phyloP scores from a whole-genome alignment of 2,888 invertebrate species.

The Psylliodes chrysocephalus region DNA sequence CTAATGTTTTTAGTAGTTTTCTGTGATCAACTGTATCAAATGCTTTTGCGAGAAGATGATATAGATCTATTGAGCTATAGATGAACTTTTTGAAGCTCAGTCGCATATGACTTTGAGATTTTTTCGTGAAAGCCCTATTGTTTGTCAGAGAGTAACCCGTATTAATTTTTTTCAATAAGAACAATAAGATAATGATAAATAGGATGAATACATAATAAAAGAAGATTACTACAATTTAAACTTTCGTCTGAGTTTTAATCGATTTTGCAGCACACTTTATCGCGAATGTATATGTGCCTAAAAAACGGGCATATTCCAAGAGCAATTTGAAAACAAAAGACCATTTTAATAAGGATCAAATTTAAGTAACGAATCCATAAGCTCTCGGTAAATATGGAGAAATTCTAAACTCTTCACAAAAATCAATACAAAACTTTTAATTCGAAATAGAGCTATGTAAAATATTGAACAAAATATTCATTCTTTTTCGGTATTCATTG shows the following conservation, averaged over 20 bases:
- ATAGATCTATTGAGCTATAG: no score
- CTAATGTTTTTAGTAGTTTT: no score
- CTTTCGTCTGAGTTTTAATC: slow-evolving; percentile 23
- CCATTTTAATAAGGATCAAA: slow-evolving; percentile 63
- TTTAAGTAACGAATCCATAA: slow-evolving; percentile 59
- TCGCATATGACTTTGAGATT: no score
- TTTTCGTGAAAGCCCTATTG: no score
- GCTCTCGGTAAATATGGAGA: slow-evolving; percentile 49
- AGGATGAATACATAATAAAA: neutral
- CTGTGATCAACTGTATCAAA: no score
- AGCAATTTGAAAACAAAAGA: slow-evolving; percentile 62
- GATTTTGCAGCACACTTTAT: slow-evolving; percentile 10
- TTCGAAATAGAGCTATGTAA: neutral
- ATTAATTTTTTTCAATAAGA: no score
- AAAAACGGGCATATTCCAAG: slow-evolving; percentile 52
- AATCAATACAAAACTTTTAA: slow-evolving; percentile 27
- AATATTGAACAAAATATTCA: no score
- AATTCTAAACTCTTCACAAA: slow-evolving; percentile 35
- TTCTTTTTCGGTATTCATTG: no score
- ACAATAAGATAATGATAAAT: no score
- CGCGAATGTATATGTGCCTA: slow-evolving; percentile 16
- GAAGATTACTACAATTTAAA: slow-evolving; percentile 23
- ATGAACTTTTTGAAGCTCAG: no score
- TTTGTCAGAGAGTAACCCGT: no score
- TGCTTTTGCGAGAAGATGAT: no score